These are phyloP conservation scores for Stictocephala bisonia DNA, from an alignment of 2,888 invertebrate genomes.

Conservation along the genomic window DNA sequence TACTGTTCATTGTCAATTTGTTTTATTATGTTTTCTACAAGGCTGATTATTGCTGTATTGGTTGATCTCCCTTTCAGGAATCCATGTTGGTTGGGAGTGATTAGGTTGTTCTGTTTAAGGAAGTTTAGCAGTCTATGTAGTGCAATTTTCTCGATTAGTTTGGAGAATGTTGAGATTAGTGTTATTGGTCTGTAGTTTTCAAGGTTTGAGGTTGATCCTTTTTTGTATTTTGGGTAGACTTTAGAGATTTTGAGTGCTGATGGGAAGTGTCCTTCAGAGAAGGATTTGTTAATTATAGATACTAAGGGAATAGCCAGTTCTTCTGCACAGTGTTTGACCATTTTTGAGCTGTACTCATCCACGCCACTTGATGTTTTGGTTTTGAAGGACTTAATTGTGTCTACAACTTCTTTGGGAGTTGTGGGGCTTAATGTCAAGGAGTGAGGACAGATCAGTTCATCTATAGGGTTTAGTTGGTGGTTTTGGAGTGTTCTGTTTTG, in stretches of 20 bases:
- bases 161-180: conserved; percentile 2
- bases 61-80: conserved; percentile 3
- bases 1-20: conserved; percentile 7
- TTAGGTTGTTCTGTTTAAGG: neutral
- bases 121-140: neutral
- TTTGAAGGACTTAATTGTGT: neutral
- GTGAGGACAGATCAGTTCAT: neutral
- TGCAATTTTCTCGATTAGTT: conserved; percentile 14
- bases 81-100: conserved; percentile 13
- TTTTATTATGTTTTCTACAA: conserved; percentile 1
- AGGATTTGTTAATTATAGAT: neutral
- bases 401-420: neutral
- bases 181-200: too few relatives aligned
- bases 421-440: neutral
- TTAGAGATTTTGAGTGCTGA: neutral
- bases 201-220: neutral
- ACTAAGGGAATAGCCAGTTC: neutral
- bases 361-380: neutral
- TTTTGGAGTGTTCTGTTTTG: conserved; percentile 1
- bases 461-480: neutral
- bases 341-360: conserved; percentile 3
- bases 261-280: neutral
- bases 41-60: conserved; percentile 11
- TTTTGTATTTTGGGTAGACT: conserved; percentile 4
- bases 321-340: neutral